Evolutionary conservation across 2,888 invertebrate genomes (phyloP).

Genomic region (Physocephala rufipes): DNA sequence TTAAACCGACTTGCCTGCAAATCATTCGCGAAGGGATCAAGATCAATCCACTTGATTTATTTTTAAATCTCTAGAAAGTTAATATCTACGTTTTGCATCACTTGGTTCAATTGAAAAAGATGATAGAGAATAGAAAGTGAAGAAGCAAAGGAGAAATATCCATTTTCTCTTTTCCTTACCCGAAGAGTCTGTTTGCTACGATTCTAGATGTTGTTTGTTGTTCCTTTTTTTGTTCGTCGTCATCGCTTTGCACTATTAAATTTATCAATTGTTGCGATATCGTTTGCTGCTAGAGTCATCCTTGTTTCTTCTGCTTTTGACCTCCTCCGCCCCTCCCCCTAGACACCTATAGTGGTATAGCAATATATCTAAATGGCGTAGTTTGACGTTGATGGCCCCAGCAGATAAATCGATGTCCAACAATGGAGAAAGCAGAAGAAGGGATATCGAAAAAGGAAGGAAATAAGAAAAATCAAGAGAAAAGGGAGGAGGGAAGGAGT

Average conservation of each 20-base stretch:
- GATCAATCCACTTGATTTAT: neutral
- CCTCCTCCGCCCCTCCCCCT: neutral
- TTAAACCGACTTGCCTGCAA: neutral
- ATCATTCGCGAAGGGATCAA: no score
- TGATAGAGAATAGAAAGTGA: neutral
- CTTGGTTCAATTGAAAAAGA: neutral
- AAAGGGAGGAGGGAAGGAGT: no score
- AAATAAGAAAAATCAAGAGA: no score
- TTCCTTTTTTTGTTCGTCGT: no score
- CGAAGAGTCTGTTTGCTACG: no score
- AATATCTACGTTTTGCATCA: conserved; percentile 4
- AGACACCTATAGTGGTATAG: neutral
- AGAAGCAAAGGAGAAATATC: no score
- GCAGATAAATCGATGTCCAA: neutral
- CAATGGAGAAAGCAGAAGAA: no score
- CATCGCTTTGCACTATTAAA: neutral
- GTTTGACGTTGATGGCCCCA: neutral
- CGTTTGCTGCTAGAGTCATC: conserved; percentile 22
- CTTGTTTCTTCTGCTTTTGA: neutral
- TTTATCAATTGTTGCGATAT: conserved; percentile 27
- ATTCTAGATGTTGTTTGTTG: no score
- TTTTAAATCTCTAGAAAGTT: neutral
- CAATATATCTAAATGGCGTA: neutral
- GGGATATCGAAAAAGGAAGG: no score
- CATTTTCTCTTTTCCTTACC: no score